Conservation (phyloP, 2,797 vertebrate species). For the Myotis pilosus region DNA sequence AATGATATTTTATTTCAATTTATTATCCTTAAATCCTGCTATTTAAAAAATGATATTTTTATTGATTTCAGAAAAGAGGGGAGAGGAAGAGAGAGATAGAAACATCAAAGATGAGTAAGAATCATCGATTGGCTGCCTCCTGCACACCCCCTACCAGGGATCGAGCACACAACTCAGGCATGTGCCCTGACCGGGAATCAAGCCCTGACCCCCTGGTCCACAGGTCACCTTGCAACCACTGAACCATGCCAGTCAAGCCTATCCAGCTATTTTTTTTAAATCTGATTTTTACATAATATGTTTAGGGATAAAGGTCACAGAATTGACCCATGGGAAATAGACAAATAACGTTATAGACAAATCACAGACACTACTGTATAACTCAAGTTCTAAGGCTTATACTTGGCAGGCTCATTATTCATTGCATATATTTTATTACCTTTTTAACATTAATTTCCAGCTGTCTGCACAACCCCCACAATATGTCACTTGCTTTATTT, state of each 20-base stretch:
- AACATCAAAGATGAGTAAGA: too few species aligned
- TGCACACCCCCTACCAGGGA: too few species aligned
- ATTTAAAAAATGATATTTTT: neutral
- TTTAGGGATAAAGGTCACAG: neutral
- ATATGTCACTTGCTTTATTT: slow-evolving; percentile 51
- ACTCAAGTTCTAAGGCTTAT: neutral
- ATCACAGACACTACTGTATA: neutral
- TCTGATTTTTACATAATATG: neutral
- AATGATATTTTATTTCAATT: slow-evolving; percentile 16
- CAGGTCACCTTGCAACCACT: too few species aligned
- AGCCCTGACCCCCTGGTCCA: too few species aligned
- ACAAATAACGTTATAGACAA: neutral
- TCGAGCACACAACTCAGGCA: too few species aligned
- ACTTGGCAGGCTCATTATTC: slow-evolving; percentile 44
- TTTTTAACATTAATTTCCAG: slow-evolving; percentile 48
- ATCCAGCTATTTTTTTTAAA: neutral
- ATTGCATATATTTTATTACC: slow-evolving; percentile 25
- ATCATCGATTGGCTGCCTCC: too few species aligned
- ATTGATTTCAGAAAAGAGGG: too few species aligned
- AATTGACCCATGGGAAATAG: neutral
- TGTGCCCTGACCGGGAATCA: too few species aligned
- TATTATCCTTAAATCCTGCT: neutral
- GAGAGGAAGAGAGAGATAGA: too few species aligned
- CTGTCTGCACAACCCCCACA: slow-evolving; percentile 1
- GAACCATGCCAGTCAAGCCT: too few species aligned